Evolutionary conservation across 2,888 invertebrate genomes (phyloP).

Genomic region (Idaea dimidiata): DNA sequence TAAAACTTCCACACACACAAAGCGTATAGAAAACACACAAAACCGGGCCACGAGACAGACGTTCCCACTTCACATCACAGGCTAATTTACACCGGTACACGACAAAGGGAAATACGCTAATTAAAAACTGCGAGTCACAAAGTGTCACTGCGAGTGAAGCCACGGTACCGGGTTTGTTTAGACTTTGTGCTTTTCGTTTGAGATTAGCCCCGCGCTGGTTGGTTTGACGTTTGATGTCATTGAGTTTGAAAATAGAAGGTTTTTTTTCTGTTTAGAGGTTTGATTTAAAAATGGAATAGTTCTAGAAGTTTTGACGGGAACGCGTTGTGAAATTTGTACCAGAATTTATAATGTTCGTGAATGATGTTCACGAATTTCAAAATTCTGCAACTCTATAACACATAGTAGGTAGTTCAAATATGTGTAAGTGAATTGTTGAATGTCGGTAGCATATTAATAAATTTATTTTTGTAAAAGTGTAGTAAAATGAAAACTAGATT

Average conservation of each 20-base stretch:
- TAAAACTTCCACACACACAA: conserved; percentile 3
- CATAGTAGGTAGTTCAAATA: no score
- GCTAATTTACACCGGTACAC: conserved; percentile 68
- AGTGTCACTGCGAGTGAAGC: conserved; percentile 62
- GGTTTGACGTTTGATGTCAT: conserved; percentile 7
- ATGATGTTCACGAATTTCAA: no score
- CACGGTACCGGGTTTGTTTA: conserved; percentile 32
- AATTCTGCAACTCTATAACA: no score
- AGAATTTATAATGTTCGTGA: no score
- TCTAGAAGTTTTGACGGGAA: neutral
- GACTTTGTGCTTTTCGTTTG: conserved; percentile 44
- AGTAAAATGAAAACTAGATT: no score
- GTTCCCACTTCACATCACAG: conserved; percentile 60
- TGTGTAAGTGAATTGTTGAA: no score
- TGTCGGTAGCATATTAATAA: no score
- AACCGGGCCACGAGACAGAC: conserved; percentile 16
- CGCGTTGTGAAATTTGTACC: no score
- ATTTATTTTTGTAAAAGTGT: no score
- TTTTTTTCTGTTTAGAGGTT: conserved; percentile 13
- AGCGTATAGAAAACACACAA: conserved; percentile 12
- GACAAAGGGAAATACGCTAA: conserved; percentile 78
- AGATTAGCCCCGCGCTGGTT: conserved; percentile 23
- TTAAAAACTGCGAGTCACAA: conserved; percentile 76
- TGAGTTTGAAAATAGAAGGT: neutral
- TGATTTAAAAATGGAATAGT: conserved; percentile 12